phyloP scores from a whole-genome alignment of 2,888 invertebrate genomes.

The Mesochorus sp. region DNA sequence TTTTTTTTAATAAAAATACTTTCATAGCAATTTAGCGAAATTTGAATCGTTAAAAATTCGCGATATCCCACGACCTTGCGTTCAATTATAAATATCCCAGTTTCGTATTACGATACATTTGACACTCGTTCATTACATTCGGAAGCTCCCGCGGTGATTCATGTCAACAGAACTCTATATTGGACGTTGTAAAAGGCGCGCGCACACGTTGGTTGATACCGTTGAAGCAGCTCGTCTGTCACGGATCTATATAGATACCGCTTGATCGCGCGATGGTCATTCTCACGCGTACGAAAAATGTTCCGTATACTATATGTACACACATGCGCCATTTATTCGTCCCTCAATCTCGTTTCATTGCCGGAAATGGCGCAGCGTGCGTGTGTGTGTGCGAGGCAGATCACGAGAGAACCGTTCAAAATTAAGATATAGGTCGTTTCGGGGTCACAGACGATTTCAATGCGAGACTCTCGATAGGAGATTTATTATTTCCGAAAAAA shows the following conservation, averaged over 20 bases:
- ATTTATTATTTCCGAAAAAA: not conserved
- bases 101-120: constrained; percentile 70
- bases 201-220: constrained; percentile 70
- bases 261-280: not conserved
- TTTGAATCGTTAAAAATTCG: too few relatives aligned
- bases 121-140: constrained; percentile 64
- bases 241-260: not conserved
- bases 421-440: constrained; percentile 32
- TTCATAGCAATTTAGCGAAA: too few relatives aligned
- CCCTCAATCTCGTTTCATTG: constrained; percentile 10
- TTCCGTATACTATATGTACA: not conserved
- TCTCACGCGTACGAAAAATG: constrained; percentile 37
- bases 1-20: too few relatives aligned
- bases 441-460: not conserved
- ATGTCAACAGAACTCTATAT: constrained; percentile 72
- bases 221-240: constrained; percentile 24
- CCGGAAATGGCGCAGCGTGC: too few relatives aligned
- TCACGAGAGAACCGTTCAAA: constrained; percentile 23
- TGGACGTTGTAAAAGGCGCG: too few relatives aligned
- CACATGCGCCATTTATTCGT: not conserved
- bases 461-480: not conserved
- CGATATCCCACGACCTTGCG: constrained; percentile 60
- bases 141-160: constrained; percentile 69
- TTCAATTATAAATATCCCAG: constrained; percentile 54
- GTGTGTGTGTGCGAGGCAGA: constrained; percentile 1